Percentiles rank a stretch among this genome's conserved stretches.
Conservation (phyloP, 1,140 invertebrate genomes). For the Macrobrachium nipponense region DNA sequence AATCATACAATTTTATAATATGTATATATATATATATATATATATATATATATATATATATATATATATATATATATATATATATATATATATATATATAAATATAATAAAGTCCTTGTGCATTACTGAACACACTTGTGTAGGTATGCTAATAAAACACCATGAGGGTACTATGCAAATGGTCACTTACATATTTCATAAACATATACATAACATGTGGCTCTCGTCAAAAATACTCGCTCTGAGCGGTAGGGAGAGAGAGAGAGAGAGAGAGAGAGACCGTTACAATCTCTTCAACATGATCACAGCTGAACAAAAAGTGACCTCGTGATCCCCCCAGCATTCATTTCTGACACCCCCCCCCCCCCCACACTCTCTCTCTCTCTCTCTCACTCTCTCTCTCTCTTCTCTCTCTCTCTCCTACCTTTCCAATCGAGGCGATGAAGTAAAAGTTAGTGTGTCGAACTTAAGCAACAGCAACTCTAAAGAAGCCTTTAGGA, state of each 20-base stretch:
- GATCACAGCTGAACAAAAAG: too few species aligned
- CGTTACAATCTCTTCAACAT: not conserved
- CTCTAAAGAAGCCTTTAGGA: not conserved
- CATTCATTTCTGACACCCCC: not conserved
- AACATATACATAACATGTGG: too few species aligned
- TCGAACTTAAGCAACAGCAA: too few species aligned
- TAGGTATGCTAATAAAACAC: not conserved
- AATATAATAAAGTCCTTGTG: not conserved
- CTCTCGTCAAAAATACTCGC: not conserved
- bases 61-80: constrained; percentile 2
- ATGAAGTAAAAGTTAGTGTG: too few species aligned
- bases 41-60: constrained; percentile 14
- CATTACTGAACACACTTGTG: not conserved
- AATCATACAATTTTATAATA: too few species aligned
- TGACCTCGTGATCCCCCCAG: not conserved
- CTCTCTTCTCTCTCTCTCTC: constrained; percentile 1
- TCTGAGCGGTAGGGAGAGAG: constrained; percentile 44
- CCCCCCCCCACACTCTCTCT: not conserved
- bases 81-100: not conserved
- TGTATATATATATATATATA: constrained; percentile 8
- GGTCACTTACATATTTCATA: not conserved
- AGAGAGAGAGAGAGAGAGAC: constrained; percentile 66
- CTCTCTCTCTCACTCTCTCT: constrained; percentile 21
- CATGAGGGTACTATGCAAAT: too few species aligned
- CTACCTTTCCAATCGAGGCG: not conserved